Evolutionary conservation across 2,797 vertebrate genomes (phyloP).

Genomic region (Erpetoichthys calabaricus): DNA sequence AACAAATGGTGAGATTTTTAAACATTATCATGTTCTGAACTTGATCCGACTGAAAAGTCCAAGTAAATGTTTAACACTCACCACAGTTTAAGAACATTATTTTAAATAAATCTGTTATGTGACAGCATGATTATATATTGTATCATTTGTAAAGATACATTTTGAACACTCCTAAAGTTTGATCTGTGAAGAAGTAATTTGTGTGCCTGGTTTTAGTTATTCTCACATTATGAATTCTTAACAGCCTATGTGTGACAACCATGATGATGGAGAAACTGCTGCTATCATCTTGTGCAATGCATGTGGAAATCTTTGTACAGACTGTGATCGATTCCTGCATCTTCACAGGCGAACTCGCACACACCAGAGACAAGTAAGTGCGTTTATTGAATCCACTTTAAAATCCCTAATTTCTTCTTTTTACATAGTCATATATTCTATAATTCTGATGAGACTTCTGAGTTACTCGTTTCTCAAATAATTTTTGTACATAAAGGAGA

Average conservation of each 20-base stretch:
- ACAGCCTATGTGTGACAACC: constrained; percentile 98
- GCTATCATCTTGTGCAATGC: constrained; percentile 93
- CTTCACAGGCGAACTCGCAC: constrained; percentile 91
- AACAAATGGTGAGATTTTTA: constrained; percentile 76
- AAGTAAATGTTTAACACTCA: background rate
- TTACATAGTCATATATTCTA: too few relatives aligned
- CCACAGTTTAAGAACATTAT: background rate
- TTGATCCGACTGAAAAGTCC: background rate
- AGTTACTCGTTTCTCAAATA: too few relatives aligned
- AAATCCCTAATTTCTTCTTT: background rate
- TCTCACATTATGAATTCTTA: constrained; percentile 4
- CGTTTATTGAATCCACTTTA: background rate
- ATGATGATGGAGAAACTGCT: constrained; percentile 93
- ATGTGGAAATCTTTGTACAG: constrained; percentile 94
- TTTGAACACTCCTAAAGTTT: too few relatives aligned
- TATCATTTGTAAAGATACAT: background rate
- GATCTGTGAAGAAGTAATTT: too few relatives aligned
- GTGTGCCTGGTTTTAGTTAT: too few relatives aligned
- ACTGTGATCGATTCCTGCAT: constrained; percentile 95
- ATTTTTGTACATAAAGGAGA: too few relatives aligned
- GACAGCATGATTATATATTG: background rate
- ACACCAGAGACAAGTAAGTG: constrained; percentile 87
- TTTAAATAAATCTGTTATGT: background rate
- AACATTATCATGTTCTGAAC: background rate
- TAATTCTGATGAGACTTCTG: too few relatives aligned